A percentile compares a stretch with the other conserved stretches of the same genome.
phyloP scores from a whole-genome alignment of 2,797 vertebrate genomes.

The Melanotaenia boesemani region DNA sequence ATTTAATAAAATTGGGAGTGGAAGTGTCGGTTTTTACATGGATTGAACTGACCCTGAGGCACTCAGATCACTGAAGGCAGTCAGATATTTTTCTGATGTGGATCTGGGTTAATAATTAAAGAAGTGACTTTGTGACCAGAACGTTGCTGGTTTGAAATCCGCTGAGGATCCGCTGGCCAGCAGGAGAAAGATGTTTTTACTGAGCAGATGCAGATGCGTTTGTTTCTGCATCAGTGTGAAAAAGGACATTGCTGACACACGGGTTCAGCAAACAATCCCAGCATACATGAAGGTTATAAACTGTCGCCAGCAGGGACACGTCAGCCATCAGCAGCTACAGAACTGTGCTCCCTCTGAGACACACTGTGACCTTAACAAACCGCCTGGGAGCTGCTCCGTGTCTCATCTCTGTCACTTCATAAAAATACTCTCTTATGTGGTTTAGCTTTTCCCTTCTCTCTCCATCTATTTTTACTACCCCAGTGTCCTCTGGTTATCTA shows the following conservation, averaged over 20 bases:
- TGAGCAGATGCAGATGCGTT: conserved; percentile 21
- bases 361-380: conserved; percentile 34
- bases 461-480: neutral
- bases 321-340: neutral
- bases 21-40: conserved; percentile 9
- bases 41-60: neutral
- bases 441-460: neutral
- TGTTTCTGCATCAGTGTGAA: conserved; percentile 15
- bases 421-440: neutral
- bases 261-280: neutral
- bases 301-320: conserved; percentile 4
- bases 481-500: conserved; percentile 32
- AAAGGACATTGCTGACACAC: neutral
- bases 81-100: neutral
- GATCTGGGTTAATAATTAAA: neutral
- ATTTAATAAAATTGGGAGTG: conserved; percentile 40
- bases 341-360: conserved; percentile 10
- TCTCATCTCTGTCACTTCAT: conserved; percentile 11
- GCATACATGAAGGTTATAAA: conserved; percentile 27
- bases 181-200: neutral
- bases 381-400: conserved; percentile 3
- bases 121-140: neutral
- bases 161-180: conserved; percentile 1
- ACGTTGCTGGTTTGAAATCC: conserved; percentile 3
- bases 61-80: no score